Conservation (phyloP, 2,797 vertebrate species). For the Mus spretus region DNA sequence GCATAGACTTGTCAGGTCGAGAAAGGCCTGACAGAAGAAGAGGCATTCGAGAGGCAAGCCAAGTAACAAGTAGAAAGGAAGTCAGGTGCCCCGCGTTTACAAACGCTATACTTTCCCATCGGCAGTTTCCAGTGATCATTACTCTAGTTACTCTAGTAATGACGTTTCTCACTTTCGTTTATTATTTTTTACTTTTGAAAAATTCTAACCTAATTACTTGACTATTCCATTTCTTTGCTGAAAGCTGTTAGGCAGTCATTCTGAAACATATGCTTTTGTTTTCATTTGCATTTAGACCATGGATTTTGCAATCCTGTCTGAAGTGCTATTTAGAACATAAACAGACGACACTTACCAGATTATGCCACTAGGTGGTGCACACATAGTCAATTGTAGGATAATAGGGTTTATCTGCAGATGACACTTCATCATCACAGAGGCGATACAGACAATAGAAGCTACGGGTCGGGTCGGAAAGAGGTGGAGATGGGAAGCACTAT, state of each 20-base stretch:
- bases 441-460: background rate
- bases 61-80: background rate
- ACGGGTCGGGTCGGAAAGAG: background rate
- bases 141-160: background rate
- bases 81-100: background rate
- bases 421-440: background rate
- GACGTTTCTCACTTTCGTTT: slow-evolving; percentile 31
- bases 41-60: background rate
- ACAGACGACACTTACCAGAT: slow-evolving; percentile 25
- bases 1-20: background rate
- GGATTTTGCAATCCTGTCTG: background rate
- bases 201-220: slow-evolving; percentile 24
- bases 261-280: slow-evolving; percentile 37
- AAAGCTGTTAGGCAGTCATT: background rate
- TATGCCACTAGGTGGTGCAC: slow-evolving; percentile 79
- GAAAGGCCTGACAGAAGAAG: background rate
- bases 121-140: slow-evolving; percentile 5
- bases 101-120: background rate
- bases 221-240: slow-evolving; percentile 13
- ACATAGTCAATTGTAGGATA: slow-evolving; percentile 59
- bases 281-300: slow-evolving; percentile 11
- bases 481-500: background rate
- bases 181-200: slow-evolving; percentile 57
- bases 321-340: slow-evolving; percentile 40
- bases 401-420: slow-evolving; percentile 40